Base-by-base conservation (phyloP, 2,797 vertebrate species). In the Microctenopoma steveboyesi region DNA sequence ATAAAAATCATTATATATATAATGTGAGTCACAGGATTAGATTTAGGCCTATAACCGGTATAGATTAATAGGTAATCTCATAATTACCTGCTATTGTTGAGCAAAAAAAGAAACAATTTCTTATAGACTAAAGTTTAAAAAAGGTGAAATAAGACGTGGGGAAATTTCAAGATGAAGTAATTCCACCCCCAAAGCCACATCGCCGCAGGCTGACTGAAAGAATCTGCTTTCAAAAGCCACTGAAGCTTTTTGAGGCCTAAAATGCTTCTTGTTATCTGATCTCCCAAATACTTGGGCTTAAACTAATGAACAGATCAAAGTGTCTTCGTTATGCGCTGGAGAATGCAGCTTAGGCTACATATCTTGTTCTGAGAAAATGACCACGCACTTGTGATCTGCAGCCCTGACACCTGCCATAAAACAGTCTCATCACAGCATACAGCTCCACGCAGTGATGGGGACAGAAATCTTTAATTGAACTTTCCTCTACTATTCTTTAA, bases 211-310 rank as follows among this genome's bases (percentile, higher is more conserved):
- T 67, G 81, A 83, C 80, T 73, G 50, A 62, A 86, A 86, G 79
- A 92, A 90, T 91, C 85, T 87, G 78, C 83, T 90, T 92, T 91
- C 89, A 92, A 91, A 91, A 88, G 88, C 80, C 72, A 81, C 77
- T 70, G 78, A 79, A 71, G 78, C 77, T 87, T 86, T 88, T 88
- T 86, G 68, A 88, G 82, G 80, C 76, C 77, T 66, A 62, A 78
- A 81, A 83, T 74, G 72, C 49, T 69, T 84, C 73, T 30, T 79
- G 90, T 91, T 92, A 92, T 92, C 89, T 92, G 91, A 91, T 92
- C 89, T 79, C 53, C 49, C 43, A 63, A 79, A 84, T 85, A 84
- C 83, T 79, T 78, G 0, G 53, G 53, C 76, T 88, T 79, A 72
- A 84, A 85, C 82, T 85, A 85, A 84, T 80, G 86, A 91, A 79